Evolutionary conservation across 1,140 invertebrate species (phyloP).

Genomic region (Portunus trituberculatus): DNA sequence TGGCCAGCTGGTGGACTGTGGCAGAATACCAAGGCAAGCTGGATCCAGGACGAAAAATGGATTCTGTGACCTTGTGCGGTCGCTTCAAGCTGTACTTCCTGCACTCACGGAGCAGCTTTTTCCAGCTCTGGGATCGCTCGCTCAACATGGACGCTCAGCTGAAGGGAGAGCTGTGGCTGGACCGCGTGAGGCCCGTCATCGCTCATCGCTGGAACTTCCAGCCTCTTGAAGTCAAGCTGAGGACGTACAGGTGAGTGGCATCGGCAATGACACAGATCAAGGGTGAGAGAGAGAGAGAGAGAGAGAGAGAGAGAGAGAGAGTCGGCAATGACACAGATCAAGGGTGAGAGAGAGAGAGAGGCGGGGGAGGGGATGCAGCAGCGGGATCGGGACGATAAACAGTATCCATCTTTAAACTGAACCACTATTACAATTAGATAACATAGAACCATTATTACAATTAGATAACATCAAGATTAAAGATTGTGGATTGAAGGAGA

Average conservation of each 20-base stretch:
- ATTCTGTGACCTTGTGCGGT: slow-evolving; percentile 28
- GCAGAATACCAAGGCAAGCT: slow-evolving; percentile 27
- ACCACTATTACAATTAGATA: too few relatives aligned
- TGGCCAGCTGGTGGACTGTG: slow-evolving; percentile 15
- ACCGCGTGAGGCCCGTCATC: slow-evolving; percentile 42
- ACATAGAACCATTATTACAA: too few relatives aligned
- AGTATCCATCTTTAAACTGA: too few relatives aligned
- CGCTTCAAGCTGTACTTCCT: slow-evolving; percentile 54
- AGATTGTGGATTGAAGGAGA: too few relatives aligned
- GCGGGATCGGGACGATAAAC: too few relatives aligned
- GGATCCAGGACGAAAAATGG: neutral
- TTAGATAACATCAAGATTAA: too few relatives aligned
- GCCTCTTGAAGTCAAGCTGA: neutral
- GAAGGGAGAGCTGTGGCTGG: neutral
- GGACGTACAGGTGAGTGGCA: slow-evolving; percentile 31
- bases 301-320: too few relatives aligned
- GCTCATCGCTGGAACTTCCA: slow-evolving; percentile 33
- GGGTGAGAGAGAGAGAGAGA: neutral
- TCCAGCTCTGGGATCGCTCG: neutral
- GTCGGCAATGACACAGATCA: neutral
- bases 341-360: neutral
- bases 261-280: neutral
- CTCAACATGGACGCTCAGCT: neutral
- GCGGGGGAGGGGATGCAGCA: too few relatives aligned
- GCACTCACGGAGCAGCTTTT: neutral